phyloP scores from a whole-genome alignment of 2,888 invertebrate genomes.

The Eristalis arbustorum region DNA sequence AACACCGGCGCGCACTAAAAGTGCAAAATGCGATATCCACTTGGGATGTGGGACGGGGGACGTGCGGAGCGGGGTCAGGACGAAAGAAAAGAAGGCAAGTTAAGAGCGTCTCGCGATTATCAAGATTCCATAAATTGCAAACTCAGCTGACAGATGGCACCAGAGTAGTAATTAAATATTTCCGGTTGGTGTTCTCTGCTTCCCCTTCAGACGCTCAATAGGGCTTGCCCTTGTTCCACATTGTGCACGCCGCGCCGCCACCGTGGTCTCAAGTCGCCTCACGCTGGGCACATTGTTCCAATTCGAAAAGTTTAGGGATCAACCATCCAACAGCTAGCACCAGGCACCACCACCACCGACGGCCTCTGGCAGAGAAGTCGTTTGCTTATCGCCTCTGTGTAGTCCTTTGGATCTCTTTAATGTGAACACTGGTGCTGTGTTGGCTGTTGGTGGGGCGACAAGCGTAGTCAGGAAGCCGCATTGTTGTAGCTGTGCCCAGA shows the following conservation, averaged over 20 bases:
- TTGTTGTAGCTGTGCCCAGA: conserved; percentile 4
- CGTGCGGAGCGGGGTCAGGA: not conserved
- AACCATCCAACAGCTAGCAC: not conserved
- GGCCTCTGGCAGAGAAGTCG: conserved; percentile 56
- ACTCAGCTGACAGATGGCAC: conserved; percentile 73
- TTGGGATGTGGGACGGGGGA: not conserved
- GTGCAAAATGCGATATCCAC: not conserved
- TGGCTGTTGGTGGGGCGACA: conserved; percentile 5
- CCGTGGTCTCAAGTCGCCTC: conserved; percentile 11
- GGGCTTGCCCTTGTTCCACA: conserved; percentile 55
- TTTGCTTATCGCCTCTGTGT: conserved; percentile 61
- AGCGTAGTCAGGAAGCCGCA: conserved; percentile 2
- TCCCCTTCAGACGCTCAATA: not conserved
- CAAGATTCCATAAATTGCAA: conserved; percentile 72
- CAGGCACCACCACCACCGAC: not conserved
- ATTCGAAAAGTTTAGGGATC: conserved; percentile 47
- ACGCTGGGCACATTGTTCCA: conserved; percentile 62
- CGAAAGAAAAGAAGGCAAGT: conserved; percentile 15
- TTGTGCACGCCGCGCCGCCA: conserved; percentile 17
- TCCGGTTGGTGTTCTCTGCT: conserved; percentile 70
- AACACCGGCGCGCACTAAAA: not conserved
- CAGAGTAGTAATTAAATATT: conserved; percentile 73
- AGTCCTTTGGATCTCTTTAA: conserved; percentile 55
- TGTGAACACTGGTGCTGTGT: conserved; percentile 19
- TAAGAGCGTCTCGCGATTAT: conserved; percentile 63